Base-by-base conservation (phyloP, 2,113 vertebrate species). In the Hydropotes inermis region DNA sequence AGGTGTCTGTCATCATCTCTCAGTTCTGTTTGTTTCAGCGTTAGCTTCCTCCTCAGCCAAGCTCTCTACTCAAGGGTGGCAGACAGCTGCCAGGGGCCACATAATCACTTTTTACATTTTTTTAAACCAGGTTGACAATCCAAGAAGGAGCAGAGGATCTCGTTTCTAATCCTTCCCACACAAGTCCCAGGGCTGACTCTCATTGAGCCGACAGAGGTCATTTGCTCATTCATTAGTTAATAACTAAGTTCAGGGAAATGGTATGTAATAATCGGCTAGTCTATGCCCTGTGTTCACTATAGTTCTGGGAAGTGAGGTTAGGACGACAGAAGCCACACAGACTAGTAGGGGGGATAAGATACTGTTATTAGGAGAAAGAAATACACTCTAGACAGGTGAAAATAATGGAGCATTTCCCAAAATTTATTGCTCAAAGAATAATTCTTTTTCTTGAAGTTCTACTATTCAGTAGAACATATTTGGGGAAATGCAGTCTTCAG, bases 21-120 rank as follows among this genome's bases (percentile, higher is more conserved):
- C n/a, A 78, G 60, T 14, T 96, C 57, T 94, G 7, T 74, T 93
- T 94, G n/a, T 92, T 70, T 70, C 85, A 79, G 60, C 92, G 28
- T 87, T 92, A 86, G 21, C 30, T 92, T 94, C n/a, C 54, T 57
- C 13, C 50, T 95, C 27, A 87, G 33, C 2, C 58, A 86, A 76
- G 27, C 25, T 92, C 61, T 92, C 70, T 82, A 30, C 45, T 92
- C 50, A 82, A 70, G 39, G 55, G 33, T 87, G 16, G 11, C 28
- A 93, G 82, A 89, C 23, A 60, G 17, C n/a, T 7, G 61, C 52
- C 55, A 70, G 54, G 45, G 94, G 4, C 45, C 61, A 47, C 43
- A 47, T 33, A 21, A 11, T 88, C 33, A 50, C 39, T 79, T 55
- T 50, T 61, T 33, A 60, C 27, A 60, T 54, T 67, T 60, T 74